A percentile compares a stretch with the other conserved stretches of the same genome.
Evolutionary conservation across 1,140 invertebrate species (phyloP).

Genomic region (Ylistrum balloti): DNA sequence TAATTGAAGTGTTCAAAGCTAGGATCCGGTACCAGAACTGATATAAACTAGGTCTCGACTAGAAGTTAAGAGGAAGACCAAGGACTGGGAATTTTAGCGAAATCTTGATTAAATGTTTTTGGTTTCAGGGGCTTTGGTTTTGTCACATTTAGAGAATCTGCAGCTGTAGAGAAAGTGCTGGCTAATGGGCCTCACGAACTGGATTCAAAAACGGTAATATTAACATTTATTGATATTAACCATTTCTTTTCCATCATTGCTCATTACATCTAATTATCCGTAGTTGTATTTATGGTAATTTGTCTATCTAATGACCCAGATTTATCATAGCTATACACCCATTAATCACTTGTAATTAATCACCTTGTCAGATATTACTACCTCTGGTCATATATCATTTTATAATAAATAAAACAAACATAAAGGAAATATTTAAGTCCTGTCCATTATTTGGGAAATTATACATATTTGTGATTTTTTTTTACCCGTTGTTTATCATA

Average conservation of each 20-base stretch:
- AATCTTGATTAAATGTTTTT: slow-evolving; percentile 34
- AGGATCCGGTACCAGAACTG: too few relatives aligned
- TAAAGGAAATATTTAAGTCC: not conserved
- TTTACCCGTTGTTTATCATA: too few relatives aligned
- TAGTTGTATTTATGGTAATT: not conserved
- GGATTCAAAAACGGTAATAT: slow-evolving; percentile 81
- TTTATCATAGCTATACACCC: not conserved
- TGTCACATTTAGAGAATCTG: slow-evolving; percentile 83
- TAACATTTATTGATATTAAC: not conserved
- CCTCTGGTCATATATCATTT: not conserved
- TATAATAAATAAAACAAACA: not conserved
- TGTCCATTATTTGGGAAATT: too few relatives aligned
- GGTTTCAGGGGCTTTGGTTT: slow-evolving; percentile 96
- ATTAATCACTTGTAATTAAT: slow-evolving; percentile 13
- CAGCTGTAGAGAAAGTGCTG: slow-evolving; percentile 83
- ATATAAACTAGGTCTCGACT: too few relatives aligned
- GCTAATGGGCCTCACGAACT: slow-evolving; percentile 74
- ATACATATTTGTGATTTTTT: too few relatives aligned
- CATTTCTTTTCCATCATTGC: not conserved
- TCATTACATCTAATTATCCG: not conserved
- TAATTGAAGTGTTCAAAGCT: too few relatives aligned
- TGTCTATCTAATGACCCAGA: not conserved
- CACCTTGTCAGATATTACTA: not conserved
- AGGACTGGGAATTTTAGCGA: too few relatives aligned
- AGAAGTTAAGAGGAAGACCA: too few relatives aligned